Percentiles rank a stretch among this genome's conserved stretches.
These are phyloP conservation scores for Sardinella longiceps DNA, from an alignment of 2,797 vertebrate species.

Conservation along the genomic window DNA sequence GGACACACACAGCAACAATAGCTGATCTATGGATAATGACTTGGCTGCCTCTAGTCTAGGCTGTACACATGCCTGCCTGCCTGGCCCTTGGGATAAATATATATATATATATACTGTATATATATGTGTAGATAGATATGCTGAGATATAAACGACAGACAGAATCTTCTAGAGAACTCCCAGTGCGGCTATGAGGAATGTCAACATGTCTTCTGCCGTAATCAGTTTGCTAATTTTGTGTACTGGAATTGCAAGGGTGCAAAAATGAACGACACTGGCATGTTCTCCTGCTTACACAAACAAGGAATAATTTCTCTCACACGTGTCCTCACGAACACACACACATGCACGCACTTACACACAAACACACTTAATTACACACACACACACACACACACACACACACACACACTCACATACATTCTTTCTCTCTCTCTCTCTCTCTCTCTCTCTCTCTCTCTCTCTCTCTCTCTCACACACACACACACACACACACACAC, in stretches of 20 bases:
- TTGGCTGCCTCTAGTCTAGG: constrained; percentile 59
- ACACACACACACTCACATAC: background rate
- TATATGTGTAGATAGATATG: constrained; percentile 37
- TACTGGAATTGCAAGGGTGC: background rate
- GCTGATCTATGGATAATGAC: constrained; percentile 67
- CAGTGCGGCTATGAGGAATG: background rate
- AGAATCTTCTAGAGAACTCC: background rate
- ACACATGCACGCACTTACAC: constrained; percentile 34
- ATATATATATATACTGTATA: constrained; percentile 52
- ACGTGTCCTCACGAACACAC: constrained; percentile 7
- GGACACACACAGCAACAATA: constrained; percentile 35
- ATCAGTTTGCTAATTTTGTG: background rate
- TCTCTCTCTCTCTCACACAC: background rate
- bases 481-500: background rate
- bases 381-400: constrained; percentile 7
- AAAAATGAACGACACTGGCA: background rate
- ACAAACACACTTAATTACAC: background rate
- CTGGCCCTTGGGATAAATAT: constrained; percentile 57
- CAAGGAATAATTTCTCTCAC: background rate
- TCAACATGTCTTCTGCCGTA: constrained; percentile 28
- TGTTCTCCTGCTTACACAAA: background rate
- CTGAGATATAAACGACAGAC: constrained; percentile 57
- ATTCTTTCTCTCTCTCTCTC: background rate
- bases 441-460: constrained; percentile 2
- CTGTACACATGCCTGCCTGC: constrained; percentile 37